Evolutionary conservation across 1,140 invertebrate genomes (phyloP).

Genomic region (Choristoneura fumiferana): DNA sequence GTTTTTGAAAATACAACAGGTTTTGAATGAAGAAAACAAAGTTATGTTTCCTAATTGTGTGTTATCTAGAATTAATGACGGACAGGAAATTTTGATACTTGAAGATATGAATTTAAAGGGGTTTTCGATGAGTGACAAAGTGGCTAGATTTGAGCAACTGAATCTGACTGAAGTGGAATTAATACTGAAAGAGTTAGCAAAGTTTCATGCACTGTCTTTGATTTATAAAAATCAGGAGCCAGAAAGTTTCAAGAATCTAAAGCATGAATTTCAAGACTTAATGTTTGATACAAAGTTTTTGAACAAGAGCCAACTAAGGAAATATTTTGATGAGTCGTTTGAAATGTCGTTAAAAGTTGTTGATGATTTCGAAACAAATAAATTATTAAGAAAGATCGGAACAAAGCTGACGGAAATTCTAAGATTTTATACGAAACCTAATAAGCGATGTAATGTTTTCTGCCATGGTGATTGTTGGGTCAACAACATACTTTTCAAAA

Average conservation of each 20-base stretch:
- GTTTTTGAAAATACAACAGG: slow-evolving; percentile 47
- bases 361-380: slow-evolving; percentile 38
- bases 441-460: slow-evolving; percentile 46
- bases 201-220: slow-evolving; percentile 62
- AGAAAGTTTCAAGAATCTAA: slow-evolving; percentile 34
- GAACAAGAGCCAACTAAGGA: slow-evolving; percentile 54
- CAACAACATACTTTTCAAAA: slow-evolving; percentile 63
- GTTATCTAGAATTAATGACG: slow-evolving; percentile 41
- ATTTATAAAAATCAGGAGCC: slow-evolving; percentile 38
- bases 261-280: slow-evolving; percentile 47
- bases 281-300: slow-evolving; percentile 56
- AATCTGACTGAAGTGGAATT: slow-evolving; percentile 37
- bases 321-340: slow-evolving; percentile 59
- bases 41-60: slow-evolving; percentile 50
- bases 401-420: slow-evolving; percentile 47
- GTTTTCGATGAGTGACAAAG: slow-evolving; percentile 44
- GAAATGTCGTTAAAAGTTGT: slow-evolving; percentile 53
- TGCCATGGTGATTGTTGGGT: slow-evolving; percentile 71
- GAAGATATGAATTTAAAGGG: slow-evolving; percentile 51
- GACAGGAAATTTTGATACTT: slow-evolving; percentile 59
- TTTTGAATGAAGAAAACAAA: slow-evolving; percentile 33
- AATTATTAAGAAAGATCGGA: slow-evolving; percentile 41
- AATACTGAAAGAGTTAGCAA: slow-evolving; percentile 55
- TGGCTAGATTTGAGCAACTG: slow-evolving; percentile 41
- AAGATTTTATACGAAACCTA: slow-evolving; percentile 41